These are phyloP conservation scores for Microchirus variegatus DNA, from an alignment of 2,797 vertebrate genomes.

Conservation along the genomic window DNA sequence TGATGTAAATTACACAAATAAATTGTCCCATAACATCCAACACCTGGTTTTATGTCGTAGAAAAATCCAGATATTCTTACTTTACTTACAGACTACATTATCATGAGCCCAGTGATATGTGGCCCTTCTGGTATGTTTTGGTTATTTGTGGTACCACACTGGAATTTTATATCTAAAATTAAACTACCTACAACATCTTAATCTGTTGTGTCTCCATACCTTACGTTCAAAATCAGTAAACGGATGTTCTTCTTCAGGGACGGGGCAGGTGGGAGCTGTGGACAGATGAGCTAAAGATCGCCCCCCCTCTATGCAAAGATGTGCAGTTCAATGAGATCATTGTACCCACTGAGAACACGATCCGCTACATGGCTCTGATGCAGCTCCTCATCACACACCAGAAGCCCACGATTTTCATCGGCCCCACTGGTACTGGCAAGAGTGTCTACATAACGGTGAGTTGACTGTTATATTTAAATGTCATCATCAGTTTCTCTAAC, in stretches of 20 bases:
- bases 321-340: constrained; percentile 91
- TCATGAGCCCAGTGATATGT: no score
- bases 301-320: constrained; percentile 82
- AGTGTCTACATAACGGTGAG: constrained; percentile 92
- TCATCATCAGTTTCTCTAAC: not conserved
- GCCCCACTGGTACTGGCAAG: constrained; percentile 93
- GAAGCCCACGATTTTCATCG: constrained; percentile 89
- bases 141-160: no score
- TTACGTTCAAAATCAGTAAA: not conserved
- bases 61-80: no score
- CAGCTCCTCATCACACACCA: constrained; percentile 87
- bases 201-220: not conserved
- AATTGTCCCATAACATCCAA: no score
- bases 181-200: no score
- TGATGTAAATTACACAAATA: no score
- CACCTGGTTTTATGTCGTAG: no score
- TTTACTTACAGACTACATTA: no score
- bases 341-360: constrained; percentile 90
- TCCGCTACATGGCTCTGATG: constrained; percentile 89
- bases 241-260: constrained; percentile 73
- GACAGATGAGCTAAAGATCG: constrained; percentile 81
- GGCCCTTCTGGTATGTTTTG: no score
- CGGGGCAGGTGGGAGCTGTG: constrained; percentile 89
- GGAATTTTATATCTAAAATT: no score
- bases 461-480: constrained; percentile 23